Evolutionary conservation across 2,113 vertebrate genomes (phyloP), one percentile per base, ranked within the genome.

Genomic region (Pseudorectes ferrugineus): DNA sequence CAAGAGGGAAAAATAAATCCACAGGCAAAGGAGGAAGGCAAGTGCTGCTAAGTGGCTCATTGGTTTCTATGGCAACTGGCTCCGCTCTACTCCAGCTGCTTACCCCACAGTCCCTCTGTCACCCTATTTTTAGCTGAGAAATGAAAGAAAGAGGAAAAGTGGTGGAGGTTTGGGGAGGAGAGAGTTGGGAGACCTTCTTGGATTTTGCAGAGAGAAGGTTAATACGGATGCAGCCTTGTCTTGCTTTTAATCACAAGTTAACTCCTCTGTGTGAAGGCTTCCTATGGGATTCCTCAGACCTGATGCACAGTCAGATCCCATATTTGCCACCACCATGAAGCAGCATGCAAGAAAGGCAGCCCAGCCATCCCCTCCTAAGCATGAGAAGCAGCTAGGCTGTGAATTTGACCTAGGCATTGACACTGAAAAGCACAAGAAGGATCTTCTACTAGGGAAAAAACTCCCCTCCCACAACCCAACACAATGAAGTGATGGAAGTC

Each of bases 31-130:
- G 93, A 97, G 94, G 96, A 97, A 97, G 96, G 96, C 97, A 97
- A 98, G 97, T 94, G 87, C 97, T 97, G 97, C 95, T 95, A 98
- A 98, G 94, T 98, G 98, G 98, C 97, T 98, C 98, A 97, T 95
- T 97, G 96, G 98, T 98, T 98, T 97, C 97, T 95, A 98, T 98
- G 97, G 98, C 95, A 98, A 98, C 98, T 93, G 96, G 97, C 97
- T 98, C 97, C 66, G 75, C 97, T 97, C 97, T 88, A 95, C 98
- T 98, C 97, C 83, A 96, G 98, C 98, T 98, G 98, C 98, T 98
- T 98, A 98, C 98, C 98, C 98, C 98, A 98, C 98, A 96, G 97
- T 98, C 98, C 98, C 98, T 98, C 98, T 98, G 98, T 98, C 98
- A 97, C 97, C 97, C 97, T 98, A 98, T 98, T 98, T 98, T 98